Percentiles rank a stretch among this genome's conserved stretches.
Conservation (phyloP, 2,888 invertebrate genomes). For the Acleris holmiana region DNA sequence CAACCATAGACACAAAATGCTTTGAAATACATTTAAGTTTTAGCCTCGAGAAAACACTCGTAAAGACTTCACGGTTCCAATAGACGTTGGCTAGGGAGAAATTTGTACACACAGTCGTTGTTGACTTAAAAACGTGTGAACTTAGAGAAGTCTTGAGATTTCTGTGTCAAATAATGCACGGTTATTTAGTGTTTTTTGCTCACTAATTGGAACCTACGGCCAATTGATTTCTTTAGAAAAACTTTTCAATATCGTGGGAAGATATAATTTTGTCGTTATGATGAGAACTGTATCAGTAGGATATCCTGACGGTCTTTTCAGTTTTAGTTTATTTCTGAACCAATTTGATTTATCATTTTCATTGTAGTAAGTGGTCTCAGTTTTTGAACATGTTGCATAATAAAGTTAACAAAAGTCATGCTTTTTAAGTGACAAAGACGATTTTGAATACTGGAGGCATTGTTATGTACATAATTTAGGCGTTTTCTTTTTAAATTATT, state of each 20-base stretch:
- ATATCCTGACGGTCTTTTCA: neutral
- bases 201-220: conserved; percentile 9
- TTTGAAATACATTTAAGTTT: conserved; percentile 10
- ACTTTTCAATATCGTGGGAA: conserved; percentile 24
- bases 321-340: no score
- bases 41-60: conserved; percentile 18
- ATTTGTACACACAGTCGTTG: conserved; percentile 22
- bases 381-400: neutral
- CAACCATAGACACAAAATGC: neutral
- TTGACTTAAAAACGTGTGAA: conserved; percentile 34
- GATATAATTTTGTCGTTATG: neutral
- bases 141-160: conserved; percentile 5
- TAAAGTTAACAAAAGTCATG: neutral
- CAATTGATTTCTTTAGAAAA: conserved; percentile 20
- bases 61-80: conserved; percentile 5
- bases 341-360: no score
- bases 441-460: conserved; percentile 5
- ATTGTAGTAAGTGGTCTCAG: no score
- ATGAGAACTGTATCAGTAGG: conserved; percentile 2
- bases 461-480: conserved; percentile 12
- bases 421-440: conserved; percentile 9
- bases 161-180: conserved; percentile 16
- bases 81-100: conserved; percentile 31
- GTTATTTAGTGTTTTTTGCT: conserved; percentile 22
- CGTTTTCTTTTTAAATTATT: conserved; percentile 22